A percentile compares a stretch with the other conserved stretches of the same genome.
phyloP scores from a whole-genome alignment of 1,140 invertebrate genomes.

The Oscheius sp. region DNA sequence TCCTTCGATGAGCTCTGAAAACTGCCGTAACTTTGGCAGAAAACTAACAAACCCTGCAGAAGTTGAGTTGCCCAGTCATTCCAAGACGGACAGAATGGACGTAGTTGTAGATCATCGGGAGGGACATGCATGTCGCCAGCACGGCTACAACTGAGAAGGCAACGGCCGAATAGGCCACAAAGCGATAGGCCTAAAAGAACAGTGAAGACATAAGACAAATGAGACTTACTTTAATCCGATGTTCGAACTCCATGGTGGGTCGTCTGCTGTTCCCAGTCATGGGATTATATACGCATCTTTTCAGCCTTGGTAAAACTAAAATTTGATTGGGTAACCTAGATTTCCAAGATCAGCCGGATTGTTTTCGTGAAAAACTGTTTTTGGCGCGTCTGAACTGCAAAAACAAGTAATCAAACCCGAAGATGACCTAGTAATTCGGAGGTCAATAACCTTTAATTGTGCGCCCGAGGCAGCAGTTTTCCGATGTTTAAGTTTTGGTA shows the following conservation, averaged over 20 bases:
- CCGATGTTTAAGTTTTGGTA: too few species aligned
- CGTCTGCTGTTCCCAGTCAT: not conserved
- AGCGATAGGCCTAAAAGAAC: constrained; percentile 21
- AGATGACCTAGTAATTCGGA: too few species aligned
- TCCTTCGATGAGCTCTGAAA: constrained; percentile 38
- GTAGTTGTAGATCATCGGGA: constrained; percentile 42
- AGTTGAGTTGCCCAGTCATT: constrained; percentile 32
- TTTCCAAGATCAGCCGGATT: too few species aligned
- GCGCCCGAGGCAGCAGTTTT: too few species aligned
- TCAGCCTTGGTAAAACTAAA: too few species aligned
- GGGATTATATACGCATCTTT: not conserved
- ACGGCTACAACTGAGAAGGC: constrained; percentile 32
- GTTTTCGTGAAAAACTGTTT: too few species aligned
- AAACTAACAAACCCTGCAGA: constrained; percentile 15
- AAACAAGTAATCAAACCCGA: too few species aligned
- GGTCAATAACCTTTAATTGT: too few species aligned
- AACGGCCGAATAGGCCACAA: constrained; percentile 32
- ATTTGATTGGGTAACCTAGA: too few species aligned
- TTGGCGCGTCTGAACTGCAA: too few species aligned
- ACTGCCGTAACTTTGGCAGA: not conserved
- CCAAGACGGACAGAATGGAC: constrained; percentile 32
- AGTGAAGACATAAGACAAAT: too few species aligned
- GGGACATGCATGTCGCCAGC: constrained; percentile 34
- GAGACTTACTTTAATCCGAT: not conserved
- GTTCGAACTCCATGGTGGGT: constrained; percentile 4